phyloP scores from a whole-genome alignment of 2,888 invertebrate genomes.

The Agonopterix alstromeriana region DNA sequence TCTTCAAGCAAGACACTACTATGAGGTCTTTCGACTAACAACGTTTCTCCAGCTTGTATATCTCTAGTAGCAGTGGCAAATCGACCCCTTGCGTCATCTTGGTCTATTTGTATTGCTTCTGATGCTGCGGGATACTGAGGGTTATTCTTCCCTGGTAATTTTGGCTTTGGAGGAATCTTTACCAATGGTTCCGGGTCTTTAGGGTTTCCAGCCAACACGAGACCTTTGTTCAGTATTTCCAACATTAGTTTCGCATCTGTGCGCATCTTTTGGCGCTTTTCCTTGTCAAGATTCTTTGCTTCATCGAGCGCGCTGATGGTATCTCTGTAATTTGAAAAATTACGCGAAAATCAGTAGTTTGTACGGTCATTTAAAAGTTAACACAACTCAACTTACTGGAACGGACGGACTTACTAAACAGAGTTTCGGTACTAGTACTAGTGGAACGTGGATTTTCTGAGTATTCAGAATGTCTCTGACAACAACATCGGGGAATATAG shows the following conservation, averaged over 20 bases:
- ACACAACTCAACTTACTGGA: conserved; percentile 42
- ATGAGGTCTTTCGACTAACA: conserved; percentile 84
- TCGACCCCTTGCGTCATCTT: conserved; percentile 80
- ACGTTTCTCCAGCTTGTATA: conserved; percentile 83
- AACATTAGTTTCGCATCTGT: conserved; percentile 84
- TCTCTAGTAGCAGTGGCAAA: conserved; percentile 83
- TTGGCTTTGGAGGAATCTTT: conserved; percentile 51
- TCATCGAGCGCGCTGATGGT: conserved; percentile 82
- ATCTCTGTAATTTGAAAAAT: conserved; percentile 44
- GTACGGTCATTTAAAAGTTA: neutral
- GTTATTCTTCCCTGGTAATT: conserved; percentile 59
- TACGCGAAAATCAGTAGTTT: neutral
- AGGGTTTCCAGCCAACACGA: conserved; percentile 59
- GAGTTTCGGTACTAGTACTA: no score
- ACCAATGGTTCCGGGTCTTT: conserved; percentile 53
- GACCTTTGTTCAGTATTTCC: conserved; percentile 80
- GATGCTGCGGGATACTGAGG: conserved; percentile 77
- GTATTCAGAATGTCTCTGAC: no score
- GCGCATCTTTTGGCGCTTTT: conserved; percentile 79
- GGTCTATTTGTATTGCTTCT: conserved; percentile 78
- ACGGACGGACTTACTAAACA: no score
- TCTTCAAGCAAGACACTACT: conserved; percentile 83
- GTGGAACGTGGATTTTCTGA: no score
- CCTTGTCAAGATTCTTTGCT: conserved; percentile 76
- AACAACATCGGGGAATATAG: no score